These are phyloP conservation scores for Orientallactaga sibirica DNA, from an alignment of 2,797 vertebrate genomes.

Conservation along the genomic window DNA sequence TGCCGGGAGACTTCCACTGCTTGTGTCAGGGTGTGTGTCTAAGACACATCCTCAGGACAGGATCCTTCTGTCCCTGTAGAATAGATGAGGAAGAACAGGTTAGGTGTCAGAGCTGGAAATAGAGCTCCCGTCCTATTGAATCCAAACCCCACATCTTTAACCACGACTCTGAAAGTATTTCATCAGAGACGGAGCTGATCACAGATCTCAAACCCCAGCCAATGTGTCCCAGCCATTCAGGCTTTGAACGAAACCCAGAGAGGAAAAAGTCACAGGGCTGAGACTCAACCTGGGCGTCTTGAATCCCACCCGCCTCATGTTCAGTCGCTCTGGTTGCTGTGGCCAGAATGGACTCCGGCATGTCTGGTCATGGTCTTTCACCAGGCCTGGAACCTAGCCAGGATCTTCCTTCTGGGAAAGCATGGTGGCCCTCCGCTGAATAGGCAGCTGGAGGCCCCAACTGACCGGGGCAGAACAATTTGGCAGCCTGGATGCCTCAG, in stretches of 20 bases:
- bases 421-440: background rate
- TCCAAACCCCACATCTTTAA: background rate
- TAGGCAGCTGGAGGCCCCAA: background rate
- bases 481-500: background rate
- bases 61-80: conserved; percentile 16
- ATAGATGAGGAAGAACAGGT: conserved; percentile 21
- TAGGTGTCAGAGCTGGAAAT: conserved; percentile 32
- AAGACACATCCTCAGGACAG: conserved; percentile 8
- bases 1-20: background rate
- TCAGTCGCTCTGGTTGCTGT: background rate
- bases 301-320: background rate
- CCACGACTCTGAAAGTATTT: conserved; percentile 34
- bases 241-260: background rate
- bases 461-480: background rate
- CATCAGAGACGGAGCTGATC: conserved; percentile 25
- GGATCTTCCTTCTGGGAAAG: background rate
- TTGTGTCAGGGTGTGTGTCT: conserved; percentile 11
- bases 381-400: background rate
- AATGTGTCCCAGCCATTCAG: background rate
- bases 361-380: background rate
- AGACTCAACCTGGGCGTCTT: background rate
- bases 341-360: background rate
- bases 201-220: background rate
- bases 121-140: background rate
- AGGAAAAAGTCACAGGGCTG: background rate